phyloP scores from a whole-genome alignment of 1,140 invertebrate genomes.

The Habropoda laboriosa region DNA sequence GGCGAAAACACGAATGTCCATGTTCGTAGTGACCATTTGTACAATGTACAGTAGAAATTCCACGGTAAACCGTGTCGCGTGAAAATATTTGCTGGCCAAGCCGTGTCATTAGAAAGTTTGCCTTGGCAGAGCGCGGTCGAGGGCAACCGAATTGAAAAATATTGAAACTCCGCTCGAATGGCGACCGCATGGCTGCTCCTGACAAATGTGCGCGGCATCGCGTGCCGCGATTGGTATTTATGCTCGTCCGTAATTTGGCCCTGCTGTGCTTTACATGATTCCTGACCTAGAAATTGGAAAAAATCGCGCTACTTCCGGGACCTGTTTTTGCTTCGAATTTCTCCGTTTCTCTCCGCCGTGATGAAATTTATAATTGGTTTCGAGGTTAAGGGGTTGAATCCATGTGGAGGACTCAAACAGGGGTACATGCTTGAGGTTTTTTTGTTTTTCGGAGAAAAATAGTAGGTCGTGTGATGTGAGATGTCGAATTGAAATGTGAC shows the following conservation, averaged over 20 bases:
- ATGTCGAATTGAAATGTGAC: too few species aligned
- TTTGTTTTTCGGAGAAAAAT: too few species aligned
- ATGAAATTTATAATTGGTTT: too few species aligned
- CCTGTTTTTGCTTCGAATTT: too few species aligned
- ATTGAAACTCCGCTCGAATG: background rate
- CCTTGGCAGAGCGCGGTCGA: background rate
- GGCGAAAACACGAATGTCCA: background rate
- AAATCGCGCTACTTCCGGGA: too few species aligned
- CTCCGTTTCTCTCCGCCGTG: too few species aligned
- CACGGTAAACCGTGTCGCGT: background rate
- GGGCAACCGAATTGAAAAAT: constrained; percentile 16
- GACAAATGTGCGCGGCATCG: background rate
- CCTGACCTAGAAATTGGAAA: background rate
- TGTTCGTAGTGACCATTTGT: background rate
- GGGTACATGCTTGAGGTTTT: too few species aligned
- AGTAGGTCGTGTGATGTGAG: too few species aligned
- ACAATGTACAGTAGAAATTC: background rate
- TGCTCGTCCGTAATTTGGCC: background rate
- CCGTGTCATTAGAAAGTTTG: background rate
- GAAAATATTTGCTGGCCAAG: constrained; percentile 8
- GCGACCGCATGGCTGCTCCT: background rate
- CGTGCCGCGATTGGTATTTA: constrained; percentile 10
- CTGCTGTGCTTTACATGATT: background rate
- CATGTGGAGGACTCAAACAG: too few species aligned
- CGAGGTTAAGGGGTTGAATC: too few species aligned